These are phyloP conservation scores for Azemiops feae DNA, from an alignment of 2,113 vertebrate species.

Conservation along the genomic window DNA sequence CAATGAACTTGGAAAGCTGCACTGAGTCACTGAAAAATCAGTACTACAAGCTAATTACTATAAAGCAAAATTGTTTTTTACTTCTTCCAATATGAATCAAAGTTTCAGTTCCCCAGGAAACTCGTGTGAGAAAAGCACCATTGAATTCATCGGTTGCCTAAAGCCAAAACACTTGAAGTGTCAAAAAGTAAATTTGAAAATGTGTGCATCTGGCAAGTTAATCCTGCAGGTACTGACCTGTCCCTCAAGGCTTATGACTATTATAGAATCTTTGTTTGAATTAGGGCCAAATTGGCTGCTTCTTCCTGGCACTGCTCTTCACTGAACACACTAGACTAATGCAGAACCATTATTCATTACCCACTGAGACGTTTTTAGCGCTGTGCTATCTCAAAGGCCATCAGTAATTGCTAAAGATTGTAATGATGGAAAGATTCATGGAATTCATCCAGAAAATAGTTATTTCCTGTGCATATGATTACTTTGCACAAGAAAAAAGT, in stretches of 20 bases:
- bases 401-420: conserved; percentile 23
- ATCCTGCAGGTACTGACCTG: conserved; percentile 9
- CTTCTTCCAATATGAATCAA: conserved; percentile 4
- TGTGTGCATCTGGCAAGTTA: conserved; percentile 25
- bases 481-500: not conserved
- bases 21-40: not conserved
- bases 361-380: conserved; percentile 7
- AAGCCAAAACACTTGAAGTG: conserved; percentile 12
- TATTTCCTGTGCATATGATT: not conserved
- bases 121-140: not conserved
- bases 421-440: conserved; percentile 25
- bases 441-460: conserved; percentile 32
- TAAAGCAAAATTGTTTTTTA: not conserved
- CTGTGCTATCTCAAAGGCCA: conserved; percentile 20
- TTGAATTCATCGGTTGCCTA: conserved; percentile 11
- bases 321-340: not conserved
- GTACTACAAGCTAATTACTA: not conserved
- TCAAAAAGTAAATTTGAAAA: conserved; percentile 29
- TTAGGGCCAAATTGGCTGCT: not conserved
- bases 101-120: not conserved
- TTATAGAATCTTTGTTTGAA: conserved; percentile 18
- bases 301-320: not conserved
- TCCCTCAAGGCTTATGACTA: conserved; percentile 19
- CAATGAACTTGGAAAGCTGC: not conserved
- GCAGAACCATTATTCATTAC: conserved; percentile 4